A percentile compares a stretch with the other conserved stretches of the same genome.
phyloP scores from a whole-genome alignment of 2,888 invertebrate species.

The Coenonympha arcania region DNA sequence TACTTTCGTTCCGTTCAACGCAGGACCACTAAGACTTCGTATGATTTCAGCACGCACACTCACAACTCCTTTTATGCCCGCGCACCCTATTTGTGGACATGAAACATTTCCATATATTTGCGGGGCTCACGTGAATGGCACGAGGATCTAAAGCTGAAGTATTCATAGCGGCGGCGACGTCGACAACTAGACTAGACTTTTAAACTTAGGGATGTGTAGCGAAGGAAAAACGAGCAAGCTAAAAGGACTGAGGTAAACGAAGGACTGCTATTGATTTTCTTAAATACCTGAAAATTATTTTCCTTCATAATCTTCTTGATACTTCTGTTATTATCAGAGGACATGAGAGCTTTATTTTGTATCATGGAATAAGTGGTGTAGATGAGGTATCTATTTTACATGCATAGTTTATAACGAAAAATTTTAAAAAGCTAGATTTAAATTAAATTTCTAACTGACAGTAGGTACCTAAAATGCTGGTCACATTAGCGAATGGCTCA shows the following conservation, averaged over 20 bases:
- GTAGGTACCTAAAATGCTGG: too few relatives aligned
- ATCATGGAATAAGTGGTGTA: too few relatives aligned
- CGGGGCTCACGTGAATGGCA: constrained; percentile 18
- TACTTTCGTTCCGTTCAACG: not conserved
- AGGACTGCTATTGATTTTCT: too few relatives aligned
- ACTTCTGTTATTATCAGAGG: too few relatives aligned
- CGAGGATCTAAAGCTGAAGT: constrained; percentile 41
- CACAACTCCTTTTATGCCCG: constrained; percentile 15
- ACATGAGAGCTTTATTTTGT: too few relatives aligned
- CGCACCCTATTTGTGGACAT: constrained; percentile 16
- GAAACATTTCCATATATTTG: constrained; percentile 23
- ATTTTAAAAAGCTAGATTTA: too few relatives aligned
- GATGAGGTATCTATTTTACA: too few relatives aligned
- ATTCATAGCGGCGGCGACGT: constrained; percentile 51
- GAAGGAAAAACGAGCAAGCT: constrained; percentile 9
- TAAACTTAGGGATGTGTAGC: constrained; percentile 36
- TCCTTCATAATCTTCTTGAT: too few relatives aligned
- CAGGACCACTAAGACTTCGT: constrained; percentile 14
- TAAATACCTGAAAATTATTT: too few relatives aligned
- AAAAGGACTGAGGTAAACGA: not conserved
- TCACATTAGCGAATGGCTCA: too few relatives aligned
- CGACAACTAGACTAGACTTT: constrained; percentile 46
- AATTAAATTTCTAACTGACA: too few relatives aligned
- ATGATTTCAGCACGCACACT: constrained; percentile 7
- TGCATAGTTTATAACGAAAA: too few relatives aligned